These are phyloP conservation scores for Koerneria pararmatus DNA, from an alignment of 2,888 invertebrate species.

Conservation along the genomic window DNA sequence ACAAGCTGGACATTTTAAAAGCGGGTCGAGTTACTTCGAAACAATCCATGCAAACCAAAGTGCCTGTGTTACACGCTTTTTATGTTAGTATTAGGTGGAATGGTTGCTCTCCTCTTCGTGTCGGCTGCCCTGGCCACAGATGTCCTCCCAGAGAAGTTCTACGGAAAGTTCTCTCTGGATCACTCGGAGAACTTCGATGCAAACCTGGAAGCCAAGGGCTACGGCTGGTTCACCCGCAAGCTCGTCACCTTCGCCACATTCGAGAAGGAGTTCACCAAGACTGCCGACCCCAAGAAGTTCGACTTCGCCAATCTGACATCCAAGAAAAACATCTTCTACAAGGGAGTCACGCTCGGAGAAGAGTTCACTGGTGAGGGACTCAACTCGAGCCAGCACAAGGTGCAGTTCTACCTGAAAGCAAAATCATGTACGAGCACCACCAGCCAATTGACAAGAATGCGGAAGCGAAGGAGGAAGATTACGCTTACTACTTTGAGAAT, in stretches of 20 bases:
- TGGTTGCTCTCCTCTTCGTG: conserved; percentile 27
- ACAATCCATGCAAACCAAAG: too few relatives aligned
- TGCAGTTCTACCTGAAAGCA: too few relatives aligned
- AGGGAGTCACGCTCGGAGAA: conserved; percentile 22
- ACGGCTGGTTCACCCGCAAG: conserved; percentile 49
- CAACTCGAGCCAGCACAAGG: conserved; percentile 23
- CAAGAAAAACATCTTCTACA: conserved; percentile 26
- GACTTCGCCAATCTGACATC: conserved; percentile 26
- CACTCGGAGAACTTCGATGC: conserved; percentile 51
- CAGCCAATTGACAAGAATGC: conserved; percentile 34
- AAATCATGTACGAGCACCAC: conserved; percentile 42
- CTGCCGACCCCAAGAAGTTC: conserved; percentile 14
- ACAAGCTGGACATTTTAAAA: too few relatives aligned
- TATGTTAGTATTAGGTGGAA: too few relatives aligned
- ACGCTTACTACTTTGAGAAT: conserved; percentile 49
- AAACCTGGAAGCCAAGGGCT: conserved; percentile 45
- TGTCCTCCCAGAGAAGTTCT: conserved; percentile 47
- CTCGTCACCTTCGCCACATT: conserved; percentile 45
- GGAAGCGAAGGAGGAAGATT: conserved; percentile 53
- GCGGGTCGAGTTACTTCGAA: conserved; percentile 27
- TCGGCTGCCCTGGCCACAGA: too few relatives aligned
- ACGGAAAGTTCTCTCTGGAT: conserved; percentile 44
- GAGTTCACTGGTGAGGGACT: conserved; percentile 27
- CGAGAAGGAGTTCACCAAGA: conserved; percentile 45
- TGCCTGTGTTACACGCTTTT: too few relatives aligned